Evolutionary conservation across 2,888 invertebrate genomes (phyloP), one percentile per base, ranked within the genome.

Genomic region (Agriopis aurantiaria): DNA sequence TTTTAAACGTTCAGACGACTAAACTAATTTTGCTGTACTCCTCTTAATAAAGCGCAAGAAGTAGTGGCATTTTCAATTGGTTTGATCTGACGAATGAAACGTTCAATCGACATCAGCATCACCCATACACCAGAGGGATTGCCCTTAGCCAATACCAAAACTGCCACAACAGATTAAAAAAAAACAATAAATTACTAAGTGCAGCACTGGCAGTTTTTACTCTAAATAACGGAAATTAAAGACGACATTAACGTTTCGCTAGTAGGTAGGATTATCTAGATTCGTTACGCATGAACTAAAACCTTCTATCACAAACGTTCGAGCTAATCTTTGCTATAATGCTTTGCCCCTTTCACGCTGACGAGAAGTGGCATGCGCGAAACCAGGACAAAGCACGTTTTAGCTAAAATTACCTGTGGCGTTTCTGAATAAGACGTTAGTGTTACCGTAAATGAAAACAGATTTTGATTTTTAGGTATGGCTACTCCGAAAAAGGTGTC

Each of bases 131-230:
- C 1, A 33, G 5, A 43, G 43, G 43, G 73, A 74, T 59, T 75
- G 69, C 82, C 83, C 81, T 78, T 75, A 79, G 82, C 81, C 78
- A 75, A 79, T 77, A 71, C 72, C 74, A 81, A 73, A 74, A 81
- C 82, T 81, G 82, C 83, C 80, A 74, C 75, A 74, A 66, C 55
- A 78, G 73, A 66, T 69, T 70, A 62, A 77, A 75, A 62, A 77
- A 75, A 76, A 75, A 80, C 75, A 76, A 75, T 63, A 75, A 76
- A 79, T 81, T 71, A 78, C 78, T 78, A 80, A 81, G 75, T 80
- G 83, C 84, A 80, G 81, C 82, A 82, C 80, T 84, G 85, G 85
- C 84, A 83, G 82, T 80, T 80, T 71, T 75, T 71, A 70, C 0
- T 70, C 77, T 78, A 79, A 55, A 76, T 73, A 77, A 77, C 67